Percentiles rank a stretch among this genome's conserved stretches.
phyloP scores from a whole-genome alignment of 1,140 invertebrate species.

The Macrobrachium rosenbergii region DNA sequence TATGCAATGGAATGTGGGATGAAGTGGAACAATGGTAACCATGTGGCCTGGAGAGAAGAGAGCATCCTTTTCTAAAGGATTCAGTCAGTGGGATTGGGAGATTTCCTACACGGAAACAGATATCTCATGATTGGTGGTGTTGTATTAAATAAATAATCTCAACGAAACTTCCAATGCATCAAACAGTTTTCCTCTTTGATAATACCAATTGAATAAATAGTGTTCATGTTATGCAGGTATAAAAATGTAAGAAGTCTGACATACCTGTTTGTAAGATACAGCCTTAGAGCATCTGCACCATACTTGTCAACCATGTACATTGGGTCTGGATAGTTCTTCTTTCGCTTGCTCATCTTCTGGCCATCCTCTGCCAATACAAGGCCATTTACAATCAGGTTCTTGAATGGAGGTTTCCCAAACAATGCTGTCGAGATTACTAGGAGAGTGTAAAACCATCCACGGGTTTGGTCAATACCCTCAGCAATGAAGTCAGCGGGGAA shows the following conservation, averaged over 20 bases:
- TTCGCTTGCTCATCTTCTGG: conserved; percentile 99
- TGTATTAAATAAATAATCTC: too few relatives aligned
- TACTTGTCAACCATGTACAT: conserved; percentile 89
- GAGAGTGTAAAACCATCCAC: conserved; percentile 98
- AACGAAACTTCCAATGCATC: too few relatives aligned
- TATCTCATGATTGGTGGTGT: too few relatives aligned
- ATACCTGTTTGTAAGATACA: conserved; percentile 97
- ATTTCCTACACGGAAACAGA: too few relatives aligned
- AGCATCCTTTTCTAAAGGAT: too few relatives aligned
- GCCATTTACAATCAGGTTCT: conserved; percentile 97
- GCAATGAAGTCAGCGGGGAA: conserved; percentile 99
- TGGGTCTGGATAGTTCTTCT: conserved; percentile 99
- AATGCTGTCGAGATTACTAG: conserved; percentile 95
- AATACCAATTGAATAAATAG: too few relatives aligned
- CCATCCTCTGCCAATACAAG: conserved; percentile 95
- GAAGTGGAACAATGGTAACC: too few relatives aligned
- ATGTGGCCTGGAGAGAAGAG: too few relatives aligned
- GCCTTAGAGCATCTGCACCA: conserved; percentile 95
- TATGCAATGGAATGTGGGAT: too few relatives aligned
- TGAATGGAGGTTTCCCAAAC: conserved; percentile 97
- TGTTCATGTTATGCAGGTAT: too few relatives aligned
- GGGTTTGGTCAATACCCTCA: conserved; percentile 99
- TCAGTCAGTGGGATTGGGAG: too few relatives aligned
- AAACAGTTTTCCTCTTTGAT: too few relatives aligned
- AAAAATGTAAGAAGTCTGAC: background rate